Evolutionary conservation across 2,888 invertebrate genomes (phyloP).

Genomic region (Salticus scenicus): DNA sequence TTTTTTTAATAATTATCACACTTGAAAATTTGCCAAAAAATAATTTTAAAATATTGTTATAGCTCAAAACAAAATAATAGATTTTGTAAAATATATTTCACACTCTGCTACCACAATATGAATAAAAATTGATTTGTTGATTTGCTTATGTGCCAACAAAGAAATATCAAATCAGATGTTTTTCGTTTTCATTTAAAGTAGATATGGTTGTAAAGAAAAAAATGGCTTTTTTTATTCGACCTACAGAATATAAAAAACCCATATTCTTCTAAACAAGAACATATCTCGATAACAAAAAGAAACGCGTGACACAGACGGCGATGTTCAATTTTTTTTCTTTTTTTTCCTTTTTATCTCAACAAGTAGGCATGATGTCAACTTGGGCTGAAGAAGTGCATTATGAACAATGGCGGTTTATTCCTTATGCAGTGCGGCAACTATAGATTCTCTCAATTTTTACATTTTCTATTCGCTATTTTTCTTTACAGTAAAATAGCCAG

Average conservation of each 20-base stretch:
- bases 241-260: background rate
- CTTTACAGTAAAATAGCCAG: no score
- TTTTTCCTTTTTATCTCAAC: background rate
- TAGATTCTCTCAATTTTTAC: no score
- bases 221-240: background rate
- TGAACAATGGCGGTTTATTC: slow-evolving; percentile 11
- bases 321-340: no score
- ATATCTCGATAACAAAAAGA: background rate
- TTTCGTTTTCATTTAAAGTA: background rate
- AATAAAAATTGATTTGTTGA: slow-evolving; percentile 26
- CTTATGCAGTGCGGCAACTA: slow-evolving; percentile 1
- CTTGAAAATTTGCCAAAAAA: no score
- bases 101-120: background rate
- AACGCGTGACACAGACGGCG: background rate
- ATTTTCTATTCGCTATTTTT: no score
- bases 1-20: no score
- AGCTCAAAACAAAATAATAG: background rate
- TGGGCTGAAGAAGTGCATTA: background rate
- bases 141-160: slow-evolving; percentile 3
- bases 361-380: slow-evolving; percentile 10
- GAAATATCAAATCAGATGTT: background rate
- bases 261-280: background rate
- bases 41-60: no score
- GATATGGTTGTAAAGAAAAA: background rate
- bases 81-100: background rate